Evolutionary conservation across 1,140 invertebrate species (phyloP), one percentile per base, ranked within the genome.

Genomic region (Anthonomus grandis): DNA sequence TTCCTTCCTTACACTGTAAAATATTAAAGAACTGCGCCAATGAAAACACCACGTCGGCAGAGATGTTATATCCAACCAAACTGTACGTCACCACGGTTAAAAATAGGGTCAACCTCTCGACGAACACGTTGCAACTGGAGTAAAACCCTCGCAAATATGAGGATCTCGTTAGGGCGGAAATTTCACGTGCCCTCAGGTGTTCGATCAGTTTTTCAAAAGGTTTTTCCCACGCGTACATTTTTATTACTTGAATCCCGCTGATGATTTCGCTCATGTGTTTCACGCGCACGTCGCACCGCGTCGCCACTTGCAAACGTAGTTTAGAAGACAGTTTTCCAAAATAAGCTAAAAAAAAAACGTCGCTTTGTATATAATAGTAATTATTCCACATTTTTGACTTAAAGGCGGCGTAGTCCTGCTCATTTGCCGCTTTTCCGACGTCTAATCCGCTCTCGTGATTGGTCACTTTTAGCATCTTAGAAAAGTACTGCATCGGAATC

Each of bases 251-350:
- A 59, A 86, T 85, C 31, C 83, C 84, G 46, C 77, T 70, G 18
- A 91, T 80, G 15, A 92, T 79, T 75, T 92, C 89, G 64, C 83
- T 89, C 87, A 91, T 91, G n/a, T 89, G 70, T 36, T 86, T 81
- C 9, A 93, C 83, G 48, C 90, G 72, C 34, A 81, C 78, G 71
- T 92, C 90, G 0, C 87, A 89, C 4, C 81, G 60, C 17, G 64
- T 59, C 0, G 86, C 84, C 1, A 84, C 83, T 61, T 75, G 69
- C 9, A 74, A 60, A 9, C 86, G 74, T 1, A 86, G 63, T 34
- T 73, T 74, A 6, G 76, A 76, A 13, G 78, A 76, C 0, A 81
- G 36, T 69, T 75, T 76, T 27, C 80, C 79, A 54, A 84, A 72
- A 39, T 75, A 72, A 17, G 74, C 75, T 81, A 45, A 22, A 72